Evolutionary conservation across 2,797 vertebrate genomes (phyloP).

Genomic region (Aselliscus stoliczkanus): DNA sequence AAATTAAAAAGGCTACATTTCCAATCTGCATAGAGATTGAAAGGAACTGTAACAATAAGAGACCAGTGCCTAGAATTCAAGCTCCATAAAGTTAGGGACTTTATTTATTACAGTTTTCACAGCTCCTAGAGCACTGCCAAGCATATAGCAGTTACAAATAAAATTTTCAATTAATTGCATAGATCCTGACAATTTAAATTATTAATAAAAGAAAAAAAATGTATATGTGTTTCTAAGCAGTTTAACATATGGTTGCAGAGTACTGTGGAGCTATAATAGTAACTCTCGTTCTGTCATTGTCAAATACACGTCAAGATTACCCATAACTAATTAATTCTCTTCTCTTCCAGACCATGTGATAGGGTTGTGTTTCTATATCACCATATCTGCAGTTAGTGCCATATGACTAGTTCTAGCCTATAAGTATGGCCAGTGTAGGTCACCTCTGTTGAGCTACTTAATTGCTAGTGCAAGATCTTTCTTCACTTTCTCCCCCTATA

Average conservation of each 20-base stretch:
- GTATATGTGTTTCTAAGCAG: background rate
- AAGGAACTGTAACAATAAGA: background rate
- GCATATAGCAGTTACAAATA: background rate
- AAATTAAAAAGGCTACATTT: too few relatives aligned
- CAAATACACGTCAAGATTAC: background rate
- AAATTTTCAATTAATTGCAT: background rate
- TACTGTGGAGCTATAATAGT: background rate
- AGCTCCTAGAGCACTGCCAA: background rate
- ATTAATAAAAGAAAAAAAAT: background rate
- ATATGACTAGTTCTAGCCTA: fast-evolving
- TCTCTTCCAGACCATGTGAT: fast-evolving
- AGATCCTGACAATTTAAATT: background rate
- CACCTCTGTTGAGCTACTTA: background rate
- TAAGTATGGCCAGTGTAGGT: too few relatives aligned
- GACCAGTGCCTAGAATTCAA: background rate
- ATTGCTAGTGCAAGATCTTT: background rate
- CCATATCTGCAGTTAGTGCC: background rate
- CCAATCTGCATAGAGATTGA: background rate
- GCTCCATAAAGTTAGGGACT: background rate
- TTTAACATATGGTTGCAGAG: background rate
- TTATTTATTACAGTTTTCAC: background rate
- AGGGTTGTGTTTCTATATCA: background rate
- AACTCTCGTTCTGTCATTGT: background rate
- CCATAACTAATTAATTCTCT: background rate
- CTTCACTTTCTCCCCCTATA: background rate